Percentiles rank a stretch among this genome's conserved stretches.
Evolutionary conservation across 2,888 invertebrate genomes (phyloP).

Genomic region (Amphimallon solstitiale): DNA sequence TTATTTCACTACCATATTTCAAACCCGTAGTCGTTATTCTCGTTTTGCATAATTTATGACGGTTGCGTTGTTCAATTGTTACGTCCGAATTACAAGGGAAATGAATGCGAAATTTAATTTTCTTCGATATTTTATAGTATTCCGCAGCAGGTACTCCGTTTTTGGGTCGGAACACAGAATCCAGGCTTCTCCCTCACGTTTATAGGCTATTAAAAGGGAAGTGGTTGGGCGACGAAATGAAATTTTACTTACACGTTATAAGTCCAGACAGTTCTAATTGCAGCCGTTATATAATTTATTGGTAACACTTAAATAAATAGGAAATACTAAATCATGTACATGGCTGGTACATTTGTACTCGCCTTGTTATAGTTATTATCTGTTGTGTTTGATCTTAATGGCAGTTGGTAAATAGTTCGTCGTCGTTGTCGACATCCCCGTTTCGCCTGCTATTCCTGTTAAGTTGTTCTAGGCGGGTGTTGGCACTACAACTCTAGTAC

Average conservation of each 20-base stretch:
- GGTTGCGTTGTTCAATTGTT: not conserved
- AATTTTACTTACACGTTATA: slow-evolving; percentile 31
- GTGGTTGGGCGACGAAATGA: slow-evolving; percentile 1
- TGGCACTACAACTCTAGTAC: slow-evolving; percentile 37
- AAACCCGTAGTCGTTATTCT: not conserved
- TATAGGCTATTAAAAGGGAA: not conserved
- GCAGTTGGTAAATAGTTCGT: slow-evolving; percentile 60
- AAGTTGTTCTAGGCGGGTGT: slow-evolving; percentile 12
- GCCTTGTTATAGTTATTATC: slow-evolving; percentile 55
- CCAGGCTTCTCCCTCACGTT: not conserved
- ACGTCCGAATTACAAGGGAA: not conserved
- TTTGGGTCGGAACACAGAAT: not conserved
- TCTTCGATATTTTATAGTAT: not conserved
- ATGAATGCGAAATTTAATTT: slow-evolving; percentile 12
- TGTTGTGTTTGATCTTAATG: slow-evolving; percentile 60
- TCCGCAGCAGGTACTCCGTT: not conserved
- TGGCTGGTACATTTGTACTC: slow-evolving; percentile 53
- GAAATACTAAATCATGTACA: slow-evolving; percentile 50
- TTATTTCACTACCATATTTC: not conserved
- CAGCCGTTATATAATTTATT: slow-evolving; percentile 35
- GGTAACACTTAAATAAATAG: slow-evolving; percentile 41
- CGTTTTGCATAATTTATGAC: not conserved
- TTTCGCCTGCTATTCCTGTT: slow-evolving; percentile 9
- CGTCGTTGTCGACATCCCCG: slow-evolving; percentile 40
- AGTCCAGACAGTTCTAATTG: slow-evolving; percentile 35